Evolutionary conservation across 1,140 invertebrate genomes (phyloP).

Genomic region (Idris sp.): DNA sequence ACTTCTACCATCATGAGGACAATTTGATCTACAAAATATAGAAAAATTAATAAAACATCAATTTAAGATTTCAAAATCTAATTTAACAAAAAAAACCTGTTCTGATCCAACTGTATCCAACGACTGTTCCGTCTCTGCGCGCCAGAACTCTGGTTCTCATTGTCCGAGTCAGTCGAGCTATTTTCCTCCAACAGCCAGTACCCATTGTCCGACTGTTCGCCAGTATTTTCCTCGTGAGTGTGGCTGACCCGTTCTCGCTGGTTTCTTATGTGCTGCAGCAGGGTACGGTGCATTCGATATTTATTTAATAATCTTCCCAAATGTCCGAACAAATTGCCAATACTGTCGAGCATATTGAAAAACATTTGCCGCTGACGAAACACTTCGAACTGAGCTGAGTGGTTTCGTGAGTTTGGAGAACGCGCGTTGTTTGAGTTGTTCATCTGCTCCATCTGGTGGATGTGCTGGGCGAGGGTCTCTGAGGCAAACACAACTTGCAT

Average conservation of each 20-base stretch:
- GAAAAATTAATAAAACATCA: no score
- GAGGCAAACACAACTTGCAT: not conserved
- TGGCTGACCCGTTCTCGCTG: conserved; percentile 1
- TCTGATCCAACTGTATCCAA: conserved; percentile 68
- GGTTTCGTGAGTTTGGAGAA: no score
- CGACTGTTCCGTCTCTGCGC: conserved; percentile 68
- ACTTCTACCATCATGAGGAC: conserved; percentile 15
- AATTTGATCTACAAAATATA: conserved; percentile 6
- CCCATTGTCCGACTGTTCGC: conserved; percentile 72
- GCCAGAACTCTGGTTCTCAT: conserved; percentile 62
- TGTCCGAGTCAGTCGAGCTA: conserved; percentile 72
- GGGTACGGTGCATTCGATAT: conserved; percentile 39
- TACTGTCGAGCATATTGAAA: conserved; percentile 16
- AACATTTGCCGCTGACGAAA: conserved; percentile 16
- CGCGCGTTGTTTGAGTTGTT: no score
- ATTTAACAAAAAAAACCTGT: conserved; percentile 7
- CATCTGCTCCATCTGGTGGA: not conserved
- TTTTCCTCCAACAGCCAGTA: conserved; percentile 75
- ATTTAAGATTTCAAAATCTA: no score
- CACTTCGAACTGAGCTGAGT: no score
- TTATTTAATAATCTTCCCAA: conserved; percentile 31
- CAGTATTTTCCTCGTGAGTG: conserved; percentile 38
- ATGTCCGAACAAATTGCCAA: not conserved
- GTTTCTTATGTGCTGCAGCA: no score
- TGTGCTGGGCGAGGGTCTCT: not conserved